These are phyloP conservation scores for Eclectus roratus DNA, from an alignment of 2,113 vertebrate genomes.

Conservation along the genomic window DNA sequence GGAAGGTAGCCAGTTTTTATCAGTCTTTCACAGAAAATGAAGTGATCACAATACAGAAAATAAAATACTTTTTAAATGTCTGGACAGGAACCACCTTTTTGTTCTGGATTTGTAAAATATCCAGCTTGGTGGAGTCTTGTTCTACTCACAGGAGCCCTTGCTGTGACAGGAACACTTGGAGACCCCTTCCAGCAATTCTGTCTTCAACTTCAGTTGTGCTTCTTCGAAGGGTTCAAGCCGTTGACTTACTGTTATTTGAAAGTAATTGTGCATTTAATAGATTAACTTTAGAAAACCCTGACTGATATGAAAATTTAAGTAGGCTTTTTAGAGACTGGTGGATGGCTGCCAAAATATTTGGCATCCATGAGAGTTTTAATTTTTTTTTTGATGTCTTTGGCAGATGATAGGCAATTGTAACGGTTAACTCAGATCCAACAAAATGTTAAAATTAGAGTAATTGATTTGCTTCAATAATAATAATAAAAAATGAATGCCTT, in stretches of 20 bases:
- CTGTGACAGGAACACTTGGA: not conserved
- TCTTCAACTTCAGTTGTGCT: not conserved
- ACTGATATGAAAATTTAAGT: conserved; percentile 7
- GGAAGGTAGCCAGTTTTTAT: not conserved
- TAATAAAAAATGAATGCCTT: not conserved
- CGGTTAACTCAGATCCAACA: not conserved
- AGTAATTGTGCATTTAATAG: conserved; percentile 29
- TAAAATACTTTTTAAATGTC: not conserved
- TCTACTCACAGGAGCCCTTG: not conserved
- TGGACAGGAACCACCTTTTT: not conserved
- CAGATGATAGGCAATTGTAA: not conserved
- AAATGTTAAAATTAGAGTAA: conserved; percentile 35
- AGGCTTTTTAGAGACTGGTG: not conserved
- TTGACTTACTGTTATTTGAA: conserved; percentile 6
- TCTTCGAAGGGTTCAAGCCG: not conserved
- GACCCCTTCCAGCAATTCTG: not conserved
- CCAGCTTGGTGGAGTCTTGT: not conserved
- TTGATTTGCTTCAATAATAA: conserved; percentile 30
- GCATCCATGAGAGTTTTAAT: not conserved
- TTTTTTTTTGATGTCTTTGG: conserved; percentile 21
- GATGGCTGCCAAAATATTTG: conserved; percentile 38
- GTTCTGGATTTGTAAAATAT: not conserved
- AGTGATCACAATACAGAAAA: not conserved
- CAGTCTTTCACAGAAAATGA: not conserved
- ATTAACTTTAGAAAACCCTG: not conserved